phyloP scores from a whole-genome alignment of 37 sponge, comb jelly and placozoan species.

The Chondrilla cf. caribensis region DNA sequence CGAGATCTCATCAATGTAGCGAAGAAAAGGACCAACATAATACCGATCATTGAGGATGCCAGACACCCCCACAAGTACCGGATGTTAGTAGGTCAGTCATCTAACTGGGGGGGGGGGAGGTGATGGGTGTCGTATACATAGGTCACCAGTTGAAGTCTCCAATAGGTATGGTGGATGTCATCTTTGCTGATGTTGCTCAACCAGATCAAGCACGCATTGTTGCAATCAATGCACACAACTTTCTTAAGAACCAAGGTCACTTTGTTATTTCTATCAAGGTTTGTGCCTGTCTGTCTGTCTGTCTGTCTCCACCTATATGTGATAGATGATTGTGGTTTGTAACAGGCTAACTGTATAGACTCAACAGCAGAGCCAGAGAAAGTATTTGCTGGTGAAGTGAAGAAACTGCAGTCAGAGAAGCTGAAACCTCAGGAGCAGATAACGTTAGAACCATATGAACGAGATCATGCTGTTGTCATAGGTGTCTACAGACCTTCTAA shows the following conservation, averaged over 20 bases:
- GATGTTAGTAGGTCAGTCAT: conserved; percentile 86
- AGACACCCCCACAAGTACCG: conserved; percentile 98
- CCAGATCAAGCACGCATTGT: conserved; percentile 98
- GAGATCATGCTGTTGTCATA: conserved; percentile 98
- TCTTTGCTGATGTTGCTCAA: conserved; percentile 99
- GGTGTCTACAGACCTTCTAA: conserved; percentile 75
- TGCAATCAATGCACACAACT: conserved; percentile 91
- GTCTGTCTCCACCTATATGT: neutral
- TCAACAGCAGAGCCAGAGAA: conserved; percentile 94
- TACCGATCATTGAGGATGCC: conserved; percentile 99
- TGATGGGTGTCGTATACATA: too few species aligned
- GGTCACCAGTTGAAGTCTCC: neutral
- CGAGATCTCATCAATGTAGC: conserved; percentile 98
- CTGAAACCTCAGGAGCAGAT: conserved; percentile 97
- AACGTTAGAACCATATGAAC: conserved; percentile 96
- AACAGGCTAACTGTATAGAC: conserved; percentile 97
- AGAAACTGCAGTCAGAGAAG: conserved; percentile 91
- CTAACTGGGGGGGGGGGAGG: neutral
- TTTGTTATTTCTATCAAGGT: conserved; percentile 98
- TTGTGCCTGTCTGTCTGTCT: neutral
- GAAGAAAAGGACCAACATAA: conserved; percentile 96
- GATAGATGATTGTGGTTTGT: neutral
- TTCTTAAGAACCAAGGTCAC: conserved; percentile 94
- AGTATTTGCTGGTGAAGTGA: conserved; percentile 97
- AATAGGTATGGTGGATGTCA: conserved; percentile 93